A percentile compares a stretch with the other conserved stretches of the same genome.
These are phyloP conservation scores for Brachionus koreanus DNA, from an alignment of 1,140 invertebrate species.

Conservation along the genomic window DNA sequence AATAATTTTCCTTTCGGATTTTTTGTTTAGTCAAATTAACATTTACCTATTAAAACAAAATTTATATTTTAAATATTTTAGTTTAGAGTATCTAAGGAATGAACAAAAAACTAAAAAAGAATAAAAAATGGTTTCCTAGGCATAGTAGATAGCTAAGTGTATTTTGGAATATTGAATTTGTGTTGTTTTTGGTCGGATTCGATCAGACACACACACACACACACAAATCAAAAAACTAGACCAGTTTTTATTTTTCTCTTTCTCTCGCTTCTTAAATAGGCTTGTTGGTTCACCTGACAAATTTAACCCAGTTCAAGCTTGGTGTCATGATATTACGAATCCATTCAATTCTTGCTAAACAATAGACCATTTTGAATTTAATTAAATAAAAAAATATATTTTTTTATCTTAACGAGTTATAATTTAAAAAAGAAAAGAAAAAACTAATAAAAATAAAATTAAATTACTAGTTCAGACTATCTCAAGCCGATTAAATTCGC, in stretches of 20 bases:
- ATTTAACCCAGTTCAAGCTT: not conserved
- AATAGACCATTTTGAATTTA: not conserved
- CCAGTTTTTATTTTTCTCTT: not conserved
- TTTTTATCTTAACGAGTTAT: too few species aligned
- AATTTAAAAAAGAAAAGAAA: too few species aligned
- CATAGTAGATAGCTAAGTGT: not conserved
- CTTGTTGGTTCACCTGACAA: not conserved
- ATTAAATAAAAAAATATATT: not conserved
- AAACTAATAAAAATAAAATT: not conserved
- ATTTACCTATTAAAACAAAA: not conserved
- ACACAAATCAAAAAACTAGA: not conserved
- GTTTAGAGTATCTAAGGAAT: not conserved
- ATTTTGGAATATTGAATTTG: too few species aligned
- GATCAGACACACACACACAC: not conserved
- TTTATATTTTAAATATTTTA: not conserved
- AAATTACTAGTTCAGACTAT: not conserved
- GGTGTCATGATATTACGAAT: not conserved
- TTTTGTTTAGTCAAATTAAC: constrained; percentile 6
- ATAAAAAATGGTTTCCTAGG: not conserved
- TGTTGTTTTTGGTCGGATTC: too few species aligned
- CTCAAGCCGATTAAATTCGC: not conserved
- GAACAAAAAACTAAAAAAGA: not conserved
- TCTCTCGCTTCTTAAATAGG: not conserved
- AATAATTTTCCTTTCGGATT: not conserved
- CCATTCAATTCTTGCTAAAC: not conserved